Base-by-base conservation (phyloP, 2,797 vertebrate genomes). In the Pyrocephalus nanus region DNA sequence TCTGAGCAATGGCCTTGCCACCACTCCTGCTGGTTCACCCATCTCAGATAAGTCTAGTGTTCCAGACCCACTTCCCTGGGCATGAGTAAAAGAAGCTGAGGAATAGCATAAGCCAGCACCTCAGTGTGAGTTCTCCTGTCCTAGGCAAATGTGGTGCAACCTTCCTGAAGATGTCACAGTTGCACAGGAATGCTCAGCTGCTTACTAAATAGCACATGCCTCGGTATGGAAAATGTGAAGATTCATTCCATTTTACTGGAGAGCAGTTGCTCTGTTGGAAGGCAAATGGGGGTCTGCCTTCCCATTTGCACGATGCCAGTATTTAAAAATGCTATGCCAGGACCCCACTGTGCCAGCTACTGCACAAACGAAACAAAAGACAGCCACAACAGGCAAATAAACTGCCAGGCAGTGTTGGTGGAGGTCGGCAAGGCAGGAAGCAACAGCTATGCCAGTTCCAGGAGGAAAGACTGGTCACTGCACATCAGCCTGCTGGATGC, bases 381-480 rank as follows among this genome's bases (percentile, higher is more conserved):
- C 34, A 88, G 42, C 12, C 71, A 69, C 53, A 79, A 55, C 45
- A 66, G 55, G n/a, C 74, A 75, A 74, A 78, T 21, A 29, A 43
- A 18, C 67, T 79, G 60, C 67, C 84, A 88, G 82, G 19, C 21
- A 47, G 21, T 22, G 45, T 22, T 47, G 45, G 21, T 47, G 45
- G 45, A 22, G 3, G 21, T 47, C 45, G 6, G 45, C 45, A 47
- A 47, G 45, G 45, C 25, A 69, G 69, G 73, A 53, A 65, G 50
- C 25, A 71, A 16, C 38, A 90, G 57, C 70, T 79, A 18, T 2
- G 2, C 5, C 50, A 54, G 1, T 32, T 22, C 36, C 32, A n/a
- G 0, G 0, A 86, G 55, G 22, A 81, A 64, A 58, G 58, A 23
- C 15, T 55, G 30, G 2, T 21, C 1, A 0, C 16, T 83, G 45